Conservation (phyloP, 1,140 invertebrate species). For the Camponotus floridanus region DNA sequence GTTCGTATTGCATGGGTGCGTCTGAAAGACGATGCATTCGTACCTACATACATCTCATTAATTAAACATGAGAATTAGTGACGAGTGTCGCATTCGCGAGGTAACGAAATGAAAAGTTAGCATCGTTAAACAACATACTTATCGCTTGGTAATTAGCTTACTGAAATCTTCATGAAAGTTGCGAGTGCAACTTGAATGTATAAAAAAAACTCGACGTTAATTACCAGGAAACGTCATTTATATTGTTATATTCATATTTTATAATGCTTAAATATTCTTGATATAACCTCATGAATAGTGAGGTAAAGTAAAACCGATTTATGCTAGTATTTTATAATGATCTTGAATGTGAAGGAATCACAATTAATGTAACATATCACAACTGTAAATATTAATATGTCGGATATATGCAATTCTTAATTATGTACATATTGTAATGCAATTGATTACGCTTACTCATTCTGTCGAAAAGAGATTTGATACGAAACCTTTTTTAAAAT, state of each 20-base stretch:
- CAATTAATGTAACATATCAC: not conserved
- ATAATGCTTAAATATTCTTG: slow-evolving; percentile 8
- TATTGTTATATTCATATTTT: not conserved
- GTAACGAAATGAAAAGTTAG: slow-evolving; percentile 75
- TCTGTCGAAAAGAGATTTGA: not conserved
- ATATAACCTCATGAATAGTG: not conserved
- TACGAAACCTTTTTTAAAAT: not conserved
- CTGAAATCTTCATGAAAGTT: slow-evolving; percentile 42
- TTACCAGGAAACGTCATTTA: slow-evolving; percentile 22
- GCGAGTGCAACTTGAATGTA: not conserved
- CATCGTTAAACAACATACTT: slow-evolving; percentile 66
- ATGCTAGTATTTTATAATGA: slow-evolving; percentile 17
- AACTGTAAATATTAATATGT: slow-evolving; percentile 8
- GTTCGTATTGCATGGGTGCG: slow-evolving; percentile 53
- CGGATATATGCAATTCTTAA: slow-evolving; percentile 5
- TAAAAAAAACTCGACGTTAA: slow-evolving; percentile 8
- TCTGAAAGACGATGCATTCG: slow-evolving; percentile 64
- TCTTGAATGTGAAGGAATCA: slow-evolving; percentile 20
- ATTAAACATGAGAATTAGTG: slow-evolving; percentile 70
- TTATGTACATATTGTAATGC: not conserved
- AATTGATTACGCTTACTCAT: not conserved
- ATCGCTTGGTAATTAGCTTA: slow-evolving; percentile 67
- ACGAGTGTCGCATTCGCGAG: slow-evolving; percentile 52
- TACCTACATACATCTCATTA: slow-evolving; percentile 68
- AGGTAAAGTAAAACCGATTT: slow-evolving; percentile 10